These are phyloP conservation scores for Calephelis perditalis DNA, from an alignment of 2,888 invertebrate species.

Conservation along the genomic window DNA sequence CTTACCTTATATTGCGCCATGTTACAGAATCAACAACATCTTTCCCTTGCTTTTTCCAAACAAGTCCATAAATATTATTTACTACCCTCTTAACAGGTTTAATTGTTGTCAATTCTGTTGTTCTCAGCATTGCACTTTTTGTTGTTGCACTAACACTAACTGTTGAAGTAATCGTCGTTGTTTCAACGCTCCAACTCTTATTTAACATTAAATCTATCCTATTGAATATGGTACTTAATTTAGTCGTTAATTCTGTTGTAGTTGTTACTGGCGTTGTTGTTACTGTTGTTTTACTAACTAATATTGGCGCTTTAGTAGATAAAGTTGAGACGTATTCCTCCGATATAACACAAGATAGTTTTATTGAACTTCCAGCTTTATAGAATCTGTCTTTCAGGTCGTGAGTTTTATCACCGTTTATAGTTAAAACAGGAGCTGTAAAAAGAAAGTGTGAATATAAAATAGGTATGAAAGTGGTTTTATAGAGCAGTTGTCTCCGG, in stretches of 20 bases:
- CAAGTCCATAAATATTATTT: slow-evolving; percentile 66
- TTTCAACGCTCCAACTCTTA: slow-evolving; percentile 74
- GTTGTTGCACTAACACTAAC: slow-evolving; percentile 64
- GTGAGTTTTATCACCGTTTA: slow-evolving; percentile 84
- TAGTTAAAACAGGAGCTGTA: slow-evolving; percentile 84
- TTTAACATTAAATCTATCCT: slow-evolving; percentile 72
- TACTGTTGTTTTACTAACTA: slow-evolving; percentile 42
- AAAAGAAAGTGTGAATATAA: slow-evolving; percentile 28
- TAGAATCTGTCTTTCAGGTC: slow-evolving; percentile 84
- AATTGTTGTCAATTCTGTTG: slow-evolving; percentile 44
- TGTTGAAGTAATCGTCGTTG: slow-evolving; percentile 64
- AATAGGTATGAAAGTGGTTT: slow-evolving; percentile 10
- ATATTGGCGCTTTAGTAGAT: slow-evolving; percentile 49
- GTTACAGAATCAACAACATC: slow-evolving; percentile 58
- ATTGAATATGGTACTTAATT: slow-evolving; percentile 66
- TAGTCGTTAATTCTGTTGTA: slow-evolving; percentile 62
- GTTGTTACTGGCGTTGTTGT: slow-evolving; percentile 53
- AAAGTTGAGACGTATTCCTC: slow-evolving; percentile 55
- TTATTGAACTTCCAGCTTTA: slow-evolving; percentile 85
- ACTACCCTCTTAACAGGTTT: slow-evolving; percentile 46
- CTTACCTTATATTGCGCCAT: slow-evolving; percentile 68
- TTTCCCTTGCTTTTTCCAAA: slow-evolving; percentile 71
- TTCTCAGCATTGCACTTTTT: slow-evolving; percentile 45
- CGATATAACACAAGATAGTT: slow-evolving; percentile 80
- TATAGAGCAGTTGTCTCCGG: too few species aligned